phyloP scores from a whole-genome alignment of 2,797 vertebrate species.

The Melanogrammus aeglefinus region DNA sequence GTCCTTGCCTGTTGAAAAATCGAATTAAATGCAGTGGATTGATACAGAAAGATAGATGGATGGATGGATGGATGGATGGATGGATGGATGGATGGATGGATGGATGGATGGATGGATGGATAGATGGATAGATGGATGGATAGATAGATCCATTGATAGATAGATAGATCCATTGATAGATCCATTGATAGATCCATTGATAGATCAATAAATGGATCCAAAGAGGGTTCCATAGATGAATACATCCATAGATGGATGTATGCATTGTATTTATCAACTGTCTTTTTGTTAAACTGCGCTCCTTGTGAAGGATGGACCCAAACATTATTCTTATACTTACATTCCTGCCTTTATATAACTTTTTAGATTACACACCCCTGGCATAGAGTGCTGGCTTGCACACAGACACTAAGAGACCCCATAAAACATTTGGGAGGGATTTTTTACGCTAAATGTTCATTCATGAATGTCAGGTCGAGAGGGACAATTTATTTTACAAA shows the following conservation, averaged over 20 bases:
- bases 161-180: neutral
- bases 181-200: neutral
- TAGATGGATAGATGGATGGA: no score
- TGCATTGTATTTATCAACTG: no score
- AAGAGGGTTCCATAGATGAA: neutral
- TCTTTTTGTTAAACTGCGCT: no score
- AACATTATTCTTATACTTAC: slow-evolving; percentile 13
- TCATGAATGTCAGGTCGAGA: slow-evolving; percentile 58
- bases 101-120: no score
- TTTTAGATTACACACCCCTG: neutral
- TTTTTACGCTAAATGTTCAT: slow-evolving; percentile 44
- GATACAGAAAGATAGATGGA: neutral
- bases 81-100: no score
- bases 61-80: no score
- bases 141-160: neutral
- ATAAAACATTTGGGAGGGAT: slow-evolving; percentile 49
- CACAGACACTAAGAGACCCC: slow-evolving; percentile 22
- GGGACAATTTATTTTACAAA: slow-evolving; percentile 61
- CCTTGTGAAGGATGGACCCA: neutral
- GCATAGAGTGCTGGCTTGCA: neutral
- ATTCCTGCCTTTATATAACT: slow-evolving; percentile 1
- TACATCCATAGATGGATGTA: no score
- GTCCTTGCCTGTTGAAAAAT: neutral
- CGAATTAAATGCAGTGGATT: neutral
- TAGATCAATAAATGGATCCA: neutral